Base-by-base conservation (phyloP, 2,888 invertebrate genomes). In the Chrysina gloriosa region DNA sequence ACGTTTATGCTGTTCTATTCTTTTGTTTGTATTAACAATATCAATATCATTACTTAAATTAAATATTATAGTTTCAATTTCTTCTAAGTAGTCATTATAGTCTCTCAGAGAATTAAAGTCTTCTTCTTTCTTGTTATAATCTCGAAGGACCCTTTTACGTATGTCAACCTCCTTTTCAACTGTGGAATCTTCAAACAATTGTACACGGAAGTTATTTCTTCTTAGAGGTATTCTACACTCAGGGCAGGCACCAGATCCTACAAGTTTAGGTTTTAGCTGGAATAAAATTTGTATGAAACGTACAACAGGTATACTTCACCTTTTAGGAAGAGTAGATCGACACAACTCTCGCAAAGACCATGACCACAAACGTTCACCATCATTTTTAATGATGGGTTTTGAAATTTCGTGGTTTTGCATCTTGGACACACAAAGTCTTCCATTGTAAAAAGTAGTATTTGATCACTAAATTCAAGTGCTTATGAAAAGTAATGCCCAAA, bases 341-440 rank as follows among this genome's bases (percentile, higher is more conserved):
- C 97, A 85, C 98, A 98, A 81, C 93, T 97, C 84, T 98, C 97
- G 85, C 99, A 99, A 76, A 99, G 85, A 36, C 96, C 94, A 86
- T 99, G 99, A 27, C 98, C 98, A 84, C 99, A 99, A 65, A 96
- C 91, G 83, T 99, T 99, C 70, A 98, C 98, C 95, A 98, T 93
- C 86, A 99, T 89, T 82, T 97, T 97, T 65, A 99, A 84, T 0
- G 95, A 94, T 31, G 98, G 98, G 85, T 98, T 98, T 83, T 97
- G 89, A 82, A 97, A 98, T 85, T 98, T 98, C 52, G 91, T 96
- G 36, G 97, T 97, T 87, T 97, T 96, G 85, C 98, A 98, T 83
- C 97, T 90, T 70, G 97, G 97, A 86, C 98, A 97, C 25, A 91
- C 92, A 84, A 92, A 91, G 77, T 95, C 94, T 74, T 92, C 92